Percentiles rank a stretch among this genome's conserved stretches.
Conservation (phyloP, 1,140 invertebrate genomes). For the Harlomillsia oculata region DNA sequence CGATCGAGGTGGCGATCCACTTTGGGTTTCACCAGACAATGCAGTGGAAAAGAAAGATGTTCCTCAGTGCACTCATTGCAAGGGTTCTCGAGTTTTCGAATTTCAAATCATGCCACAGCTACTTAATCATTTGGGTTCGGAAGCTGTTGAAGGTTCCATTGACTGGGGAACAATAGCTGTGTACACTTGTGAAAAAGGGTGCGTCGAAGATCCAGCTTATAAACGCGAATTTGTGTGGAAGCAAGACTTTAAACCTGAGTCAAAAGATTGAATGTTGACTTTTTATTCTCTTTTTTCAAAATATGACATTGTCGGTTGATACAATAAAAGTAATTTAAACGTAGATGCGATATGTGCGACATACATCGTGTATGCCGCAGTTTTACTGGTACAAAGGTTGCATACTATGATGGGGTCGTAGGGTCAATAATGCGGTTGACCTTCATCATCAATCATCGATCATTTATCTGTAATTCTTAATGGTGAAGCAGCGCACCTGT, state of each 20-base stretch:
- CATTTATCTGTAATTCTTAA: no score
- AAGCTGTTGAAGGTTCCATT: conserved; percentile 56
- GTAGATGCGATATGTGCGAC: no score
- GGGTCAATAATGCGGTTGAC: no score
- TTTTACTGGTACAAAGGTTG: not conserved
- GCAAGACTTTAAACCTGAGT: conserved; percentile 59
- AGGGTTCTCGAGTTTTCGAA: conserved; percentile 69
- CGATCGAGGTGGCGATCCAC: conserved; percentile 58
- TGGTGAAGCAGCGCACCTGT: no score
- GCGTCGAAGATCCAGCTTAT: conserved; percentile 52
- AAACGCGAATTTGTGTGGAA: conserved; percentile 73
- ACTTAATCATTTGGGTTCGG: conserved; percentile 60
- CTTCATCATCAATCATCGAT: no score
- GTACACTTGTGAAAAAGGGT: conserved; percentile 75
- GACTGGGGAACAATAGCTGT: conserved; percentile 83
- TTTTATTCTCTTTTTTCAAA: not conserved
- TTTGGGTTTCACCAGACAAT: conserved; percentile 62
- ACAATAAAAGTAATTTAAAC: no score
- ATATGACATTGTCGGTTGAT: no score
- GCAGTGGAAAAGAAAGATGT: conserved; percentile 45
- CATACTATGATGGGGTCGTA: not conserved
- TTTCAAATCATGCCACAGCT: conserved; percentile 91
- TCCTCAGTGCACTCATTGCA: conserved; percentile 67
- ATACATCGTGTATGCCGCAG: no score
- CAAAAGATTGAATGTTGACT: conserved; percentile 6